Base-by-base conservation (phyloP, 2,113 vertebrate genomes). In the Calyptomena viridis region DNA sequence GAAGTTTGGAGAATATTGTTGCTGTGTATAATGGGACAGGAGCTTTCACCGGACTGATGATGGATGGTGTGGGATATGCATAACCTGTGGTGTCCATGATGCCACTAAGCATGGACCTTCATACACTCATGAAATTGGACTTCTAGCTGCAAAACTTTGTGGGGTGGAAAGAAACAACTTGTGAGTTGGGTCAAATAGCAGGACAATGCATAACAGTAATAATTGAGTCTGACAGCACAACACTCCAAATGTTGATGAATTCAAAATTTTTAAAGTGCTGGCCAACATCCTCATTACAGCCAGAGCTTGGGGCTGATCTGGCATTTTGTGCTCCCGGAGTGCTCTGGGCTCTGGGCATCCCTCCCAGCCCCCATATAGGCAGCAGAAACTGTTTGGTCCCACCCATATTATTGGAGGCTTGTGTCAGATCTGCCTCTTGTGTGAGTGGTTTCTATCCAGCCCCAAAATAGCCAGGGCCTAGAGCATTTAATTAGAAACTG, bases 191-290 rank as follows among this genome's bases (percentile, higher is more conserved):
- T 85, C 47, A 73, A 87, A 73, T 27, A 87, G 50, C 75, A 80
- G 75, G 59, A 62, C 1, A 2, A 69, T 39, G 35, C 2, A 3
- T 69, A 50, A 80, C 0, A 0, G 20, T 39, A 62, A 39, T 87
- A 91, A 84, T 13, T 71, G 75, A 78, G 37, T 20, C 58, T 89
- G 90, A 77, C 79, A 92, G 64, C 22, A n/a, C 14, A 68, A 49
- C 50, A 84, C 71, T 84, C 79, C 56, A 81, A 77, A 84, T 40
- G 56, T 46, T 92, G 87, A 81, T 68, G 73, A 95, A 76, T 84
- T 90, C 68, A 92, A 90, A 39, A 30, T 75, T 91, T 93, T 91
- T 39, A 59, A 83, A 86, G 55, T 23, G 42, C 0, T 0, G 35
- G 68, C 60, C 68, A 56, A 86, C 71, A 81, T 90, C 83, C 31